Base-by-base conservation (phyloP, 2,797 vertebrate genomes). In the Enteromius paludinosus region DNA sequence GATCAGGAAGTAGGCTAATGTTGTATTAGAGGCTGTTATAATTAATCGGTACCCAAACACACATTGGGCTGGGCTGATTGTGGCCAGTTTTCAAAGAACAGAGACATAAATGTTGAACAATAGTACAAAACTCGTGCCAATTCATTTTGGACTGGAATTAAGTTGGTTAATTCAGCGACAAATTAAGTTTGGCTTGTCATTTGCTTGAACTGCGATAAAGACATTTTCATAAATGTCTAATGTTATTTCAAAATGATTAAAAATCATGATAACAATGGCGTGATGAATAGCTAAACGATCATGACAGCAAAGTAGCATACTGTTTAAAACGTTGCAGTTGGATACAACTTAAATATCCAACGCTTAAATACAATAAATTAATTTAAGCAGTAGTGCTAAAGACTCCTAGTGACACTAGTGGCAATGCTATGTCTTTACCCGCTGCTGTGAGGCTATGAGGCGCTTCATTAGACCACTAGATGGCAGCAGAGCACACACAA, bases 401-500 rank as follows among this genome's bases (percentile, higher is more conserved):
- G 38, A 9, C 38, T 38, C 5, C 38, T 38, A 38, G 35, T 38
- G 35, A 38, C 35, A 35, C 33, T 35, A 35, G 35, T 35, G 35
- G 35, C 35, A 49, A 18, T 18, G 7, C 52, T 30, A 11, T 20
- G 45, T n/a, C 8, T 5, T 23, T 14, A 28, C 12, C 2, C 18
- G 0, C 17, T 72, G 3, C 7, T 20, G 25, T 12, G 5, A 33
- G 5, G 17, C 5, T 8, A 23, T 54, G 20, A 35, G 61, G 17
- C 23, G 49, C 2, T 25, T 25, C 4, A 28, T 17, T 17, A 2
- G 17, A 41, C 30, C 71, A 76, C 83, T 75, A 76, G 78, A 76
- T 52, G 41, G 78, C 62, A 49, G 83, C 62, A 80, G 9, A 38
- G 6, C 43, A 35, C 28, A 47, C 54, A 80, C 25, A 70, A 11